Evolutionary conservation across 2,888 invertebrate species (phyloP).

Genomic region (Pelosia muscerda): DNA sequence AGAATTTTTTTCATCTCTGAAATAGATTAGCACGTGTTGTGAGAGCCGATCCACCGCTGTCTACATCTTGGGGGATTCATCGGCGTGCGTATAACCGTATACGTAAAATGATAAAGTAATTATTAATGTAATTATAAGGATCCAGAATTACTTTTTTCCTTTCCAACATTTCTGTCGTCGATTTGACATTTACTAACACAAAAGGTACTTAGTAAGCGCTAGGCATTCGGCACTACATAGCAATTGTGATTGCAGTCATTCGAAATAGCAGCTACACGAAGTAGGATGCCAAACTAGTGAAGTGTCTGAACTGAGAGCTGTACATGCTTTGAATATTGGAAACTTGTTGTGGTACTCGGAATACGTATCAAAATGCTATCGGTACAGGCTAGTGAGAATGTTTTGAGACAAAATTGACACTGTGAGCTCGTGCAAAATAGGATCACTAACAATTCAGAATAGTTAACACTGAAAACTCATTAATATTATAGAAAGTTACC

Average conservation of each 20-base stretch:
- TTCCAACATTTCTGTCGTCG: not conserved
- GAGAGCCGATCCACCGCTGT: too few relatives aligned
- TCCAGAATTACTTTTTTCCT: not conserved
- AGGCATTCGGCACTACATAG: not conserved
- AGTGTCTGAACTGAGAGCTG: slow-evolving; percentile 19
- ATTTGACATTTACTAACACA: not conserved
- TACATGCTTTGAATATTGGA: slow-evolving; percentile 36
- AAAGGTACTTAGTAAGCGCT: not conserved
- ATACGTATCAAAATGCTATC: not conserved
- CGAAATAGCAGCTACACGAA: slow-evolving; percentile 11
- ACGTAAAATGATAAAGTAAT: too few relatives aligned
- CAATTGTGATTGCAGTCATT: slow-evolving; percentile 29
- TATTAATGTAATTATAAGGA: too few relatives aligned
- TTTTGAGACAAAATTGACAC: not conserved
- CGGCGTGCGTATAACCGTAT: too few relatives aligned
- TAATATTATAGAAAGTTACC: too few relatives aligned
- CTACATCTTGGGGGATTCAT: too few relatives aligned
- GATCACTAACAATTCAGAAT: too few relatives aligned
- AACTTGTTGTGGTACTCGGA: slow-evolving; percentile 15
- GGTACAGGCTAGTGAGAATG: not conserved
- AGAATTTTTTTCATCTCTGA: too few relatives aligned
- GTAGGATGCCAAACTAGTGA: slow-evolving; percentile 38
- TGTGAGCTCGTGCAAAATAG: too few relatives aligned
- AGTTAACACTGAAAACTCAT: too few relatives aligned
- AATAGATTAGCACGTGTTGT: too few relatives aligned